Base-by-base conservation (phyloP, 2,888 invertebrate species). In the Xylota segnis region DNA sequence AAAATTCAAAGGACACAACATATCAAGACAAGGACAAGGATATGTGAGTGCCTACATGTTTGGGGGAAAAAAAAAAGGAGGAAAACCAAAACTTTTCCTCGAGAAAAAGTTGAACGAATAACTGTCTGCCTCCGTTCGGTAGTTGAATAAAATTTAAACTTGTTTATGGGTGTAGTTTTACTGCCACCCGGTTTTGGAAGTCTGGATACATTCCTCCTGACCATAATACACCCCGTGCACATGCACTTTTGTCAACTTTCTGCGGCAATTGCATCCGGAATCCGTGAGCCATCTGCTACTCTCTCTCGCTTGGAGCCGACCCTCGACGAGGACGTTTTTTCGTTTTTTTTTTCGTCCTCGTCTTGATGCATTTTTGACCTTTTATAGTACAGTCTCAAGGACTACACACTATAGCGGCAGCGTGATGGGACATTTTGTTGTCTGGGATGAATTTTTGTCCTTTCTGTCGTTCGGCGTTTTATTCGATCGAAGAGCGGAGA, bases 191-290 rank as follows among this genome's bases (percentile, higher is more conserved):
- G 54, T 29, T 65, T 74, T 56, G 59, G 37, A 65, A 74, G 23
- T 82, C 47, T 61, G 61, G 50, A 32, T 23, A 56, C 68, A 75
- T 65, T 63, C 58, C 61, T 10, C 52, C 52, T 66, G 76, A 82
- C 76, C 84, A 65, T 75, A 83, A 74, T 61, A 68, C 74, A 76
- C 68, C 29, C 65, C 45, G 2, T 58, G 76, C 76, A 76, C 76
- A 82, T 86, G 84, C 84, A 86, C 59, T 86, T 82, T 82, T 86
- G 81, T 86, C 76, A 86, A 86, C 81, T 86, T 81, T 76, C 81
- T 76, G 82, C 54, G 82, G 81, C 84, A 76, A 86, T 82, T 82
- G 84, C 84, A 86, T 71, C 84, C 81, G 70, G 54, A 40, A 61
- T 47, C 65, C 47, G 71, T 66, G 82, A 56, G 47, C 81, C 84